Evolutionary conservation across 2,888 invertebrate species (phyloP).

Genomic region (Hydraecia micacea): DNA sequence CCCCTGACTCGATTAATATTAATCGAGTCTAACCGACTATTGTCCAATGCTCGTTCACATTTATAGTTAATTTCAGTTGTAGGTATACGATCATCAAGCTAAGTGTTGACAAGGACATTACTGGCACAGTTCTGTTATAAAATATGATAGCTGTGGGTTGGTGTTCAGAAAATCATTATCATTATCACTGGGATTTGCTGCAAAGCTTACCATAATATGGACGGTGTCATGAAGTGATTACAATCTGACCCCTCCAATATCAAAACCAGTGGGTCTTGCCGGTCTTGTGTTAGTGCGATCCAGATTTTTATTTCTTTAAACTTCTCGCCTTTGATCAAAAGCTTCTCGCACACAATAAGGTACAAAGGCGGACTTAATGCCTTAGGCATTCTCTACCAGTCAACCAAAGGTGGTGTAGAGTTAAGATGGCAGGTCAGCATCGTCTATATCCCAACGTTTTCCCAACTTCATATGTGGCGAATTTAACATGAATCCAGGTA

Average conservation of each 20-base stretch:
- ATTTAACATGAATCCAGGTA: background rate
- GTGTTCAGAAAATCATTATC: constrained; percentile 27
- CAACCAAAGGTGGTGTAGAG: background rate
- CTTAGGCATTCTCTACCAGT: background rate
- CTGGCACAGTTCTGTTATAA: constrained; percentile 22
- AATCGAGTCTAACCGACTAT: constrained; percentile 44
- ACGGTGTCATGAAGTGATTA: background rate
- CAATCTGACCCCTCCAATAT: background rate
- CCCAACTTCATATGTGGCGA: background rate
- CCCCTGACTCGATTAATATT: constrained; percentile 45
- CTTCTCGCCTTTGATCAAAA: too few relatives aligned
- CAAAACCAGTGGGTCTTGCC: background rate
- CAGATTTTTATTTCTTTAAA: background rate
- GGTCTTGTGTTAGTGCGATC: background rate
- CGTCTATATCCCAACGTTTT: background rate
- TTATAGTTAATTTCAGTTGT: constrained; percentile 48
- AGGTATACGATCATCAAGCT: constrained; percentile 49
- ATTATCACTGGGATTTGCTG: constrained; percentile 3
- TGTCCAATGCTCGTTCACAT: constrained; percentile 33
- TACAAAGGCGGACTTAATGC: background rate
- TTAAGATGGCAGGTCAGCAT: background rate
- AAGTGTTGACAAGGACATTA: constrained; percentile 58
- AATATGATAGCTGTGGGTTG: constrained; percentile 20
- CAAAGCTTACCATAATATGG: background rate
- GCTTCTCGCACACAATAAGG: background rate